Evolutionary conservation across 1,140 invertebrate species (phyloP), one percentile per base, ranked within the genome.

Genomic region (Maniola jurtina): DNA sequence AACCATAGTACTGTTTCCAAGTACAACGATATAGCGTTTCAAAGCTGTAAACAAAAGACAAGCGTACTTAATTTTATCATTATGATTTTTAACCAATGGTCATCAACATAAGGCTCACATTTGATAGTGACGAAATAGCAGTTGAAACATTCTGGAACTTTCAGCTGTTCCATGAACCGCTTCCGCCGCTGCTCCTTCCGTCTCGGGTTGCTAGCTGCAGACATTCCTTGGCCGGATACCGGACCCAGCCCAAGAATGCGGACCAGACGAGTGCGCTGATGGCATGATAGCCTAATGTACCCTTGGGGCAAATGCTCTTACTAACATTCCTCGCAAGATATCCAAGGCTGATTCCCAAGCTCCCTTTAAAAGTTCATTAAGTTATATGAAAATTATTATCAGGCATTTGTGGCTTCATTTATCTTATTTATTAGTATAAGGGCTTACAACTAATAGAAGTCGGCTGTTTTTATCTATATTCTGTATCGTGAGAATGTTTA

Each of bases 131-230:
- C 34, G 8, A 6, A 50, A 2, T 25, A 59, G 61, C 52, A 8
- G 6, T 58, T 75, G 14, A 55, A 66, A 71, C 75, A 6, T 82
- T 82, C 68, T 73, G 40, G 70, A 61, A 55, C 15, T 52, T n/a
- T 45, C 13, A 56, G 40, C 58, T 68, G 73, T 84, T 86, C 79
- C 75, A 82, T 86, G 84, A 82, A 88, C 84, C 83, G 88, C 88
- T 90, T 88, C 87, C 87, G 87, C 80, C 84, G 86, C 69, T 73
- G 81, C 82, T 86, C 85, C 86, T 90, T 90, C 88, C 88, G 88
- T 88, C 86, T 88, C 86, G 86, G 80, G 82, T 88, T 88, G 86
- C 84, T 87, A 73, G 83, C 70, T 85, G 78, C 73, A 80, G 76
- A 83, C 81, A 89, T 89, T 88, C 87, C 80, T 79, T 69, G 76